Percentiles rank a stretch among this genome's conserved stretches.
Evolutionary conservation across 2,888 invertebrate species (phyloP).

Genomic region (Sphaerophoria taeniata): DNA sequence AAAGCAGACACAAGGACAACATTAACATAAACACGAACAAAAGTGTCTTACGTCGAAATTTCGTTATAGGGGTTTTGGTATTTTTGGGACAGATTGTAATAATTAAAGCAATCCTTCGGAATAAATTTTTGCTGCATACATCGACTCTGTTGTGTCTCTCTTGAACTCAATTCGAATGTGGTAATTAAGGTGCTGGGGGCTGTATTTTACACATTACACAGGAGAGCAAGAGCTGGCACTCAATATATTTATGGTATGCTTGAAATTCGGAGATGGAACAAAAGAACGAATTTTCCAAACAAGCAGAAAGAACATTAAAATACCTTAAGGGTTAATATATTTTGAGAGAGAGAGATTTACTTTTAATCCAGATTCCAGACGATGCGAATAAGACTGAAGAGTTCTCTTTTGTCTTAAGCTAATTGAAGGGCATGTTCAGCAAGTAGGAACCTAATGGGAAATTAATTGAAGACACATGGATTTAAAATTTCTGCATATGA

Average conservation of each 20-base stretch:
- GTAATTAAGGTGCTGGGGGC: constrained; percentile 62
- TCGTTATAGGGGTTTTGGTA: not conserved
- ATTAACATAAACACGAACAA: not conserved
- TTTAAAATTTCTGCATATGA: constrained; percentile 49
- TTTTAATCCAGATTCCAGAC: constrained; percentile 31
- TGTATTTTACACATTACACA: not conserved
- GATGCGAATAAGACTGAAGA: constrained; percentile 15
- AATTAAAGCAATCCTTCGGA: constrained; percentile 66
- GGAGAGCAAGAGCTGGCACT: not conserved
- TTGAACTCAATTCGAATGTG: constrained; percentile 44
- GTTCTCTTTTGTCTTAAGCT: constrained; percentile 33
- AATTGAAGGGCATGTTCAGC: constrained; percentile 64
- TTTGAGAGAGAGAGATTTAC: constrained; percentile 28
- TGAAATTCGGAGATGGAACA: constrained; percentile 38
- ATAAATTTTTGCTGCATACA: constrained; percentile 23
- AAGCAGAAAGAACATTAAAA: constrained; percentile 26
- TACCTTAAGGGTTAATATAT: constrained; percentile 55
- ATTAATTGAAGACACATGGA: constrained; percentile 73
- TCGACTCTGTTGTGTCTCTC: not conserved
- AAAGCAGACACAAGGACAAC: constrained; percentile 7
- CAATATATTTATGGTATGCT: constrained; percentile 29
- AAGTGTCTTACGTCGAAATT: not conserved
- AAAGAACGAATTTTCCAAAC: constrained; percentile 35
- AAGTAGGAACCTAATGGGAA: constrained; percentile 56
- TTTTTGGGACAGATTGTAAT: constrained; percentile 53